Base-by-base conservation (phyloP, 2,113 vertebrate genomes). In the Lampris incognitus region DNA sequence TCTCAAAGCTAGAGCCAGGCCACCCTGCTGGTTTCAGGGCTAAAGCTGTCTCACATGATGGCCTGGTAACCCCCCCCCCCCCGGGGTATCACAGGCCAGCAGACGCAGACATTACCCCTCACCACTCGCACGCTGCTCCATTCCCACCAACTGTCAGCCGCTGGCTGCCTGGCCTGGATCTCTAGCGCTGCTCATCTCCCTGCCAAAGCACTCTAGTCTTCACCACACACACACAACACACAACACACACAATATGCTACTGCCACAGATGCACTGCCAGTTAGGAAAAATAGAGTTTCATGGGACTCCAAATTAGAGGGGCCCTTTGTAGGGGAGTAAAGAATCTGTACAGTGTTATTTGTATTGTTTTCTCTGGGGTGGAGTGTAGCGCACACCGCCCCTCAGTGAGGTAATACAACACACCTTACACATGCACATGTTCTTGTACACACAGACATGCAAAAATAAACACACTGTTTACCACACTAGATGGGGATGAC, bases 21-120 rank as follows among this genome's bases (percentile, higher is more conserved):
- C 2, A 24, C 46, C 24, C 66, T 56, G 54, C 46, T 56, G 54
- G 54, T 38, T 24, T 24, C 41, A 7, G 36, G 59, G 44, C 63
- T 84, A 55, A 84, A 73, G 68, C 75, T 46, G 63, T 68, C 75
- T 81, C 82, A 73, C 72, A 78, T 86, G 84, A 82, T 24, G 24
- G 24, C 24, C 24, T 24, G 24, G 24, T 59, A 76, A 54, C 69
- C n/a, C 72, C 50, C 64, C 46, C 3, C 64, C 64, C 36, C 24
- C 41, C 41, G 1, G n/a, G 9, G 11, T 13, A 13, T 10, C 4
- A 54, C 69, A 51, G 37, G 24, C 48, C 8, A n/a, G 54, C 58
- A 11, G 56, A 68, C 44, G 36, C 70, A 78, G 64, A 73, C 72
- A 9, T 48, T 48, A 13, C 42, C 58, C 55, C 40, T 37, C 74